Evolutionary conservation across 2,113 vertebrate genomes (phyloP).

Genomic region (Antennarius striatus): DNA sequence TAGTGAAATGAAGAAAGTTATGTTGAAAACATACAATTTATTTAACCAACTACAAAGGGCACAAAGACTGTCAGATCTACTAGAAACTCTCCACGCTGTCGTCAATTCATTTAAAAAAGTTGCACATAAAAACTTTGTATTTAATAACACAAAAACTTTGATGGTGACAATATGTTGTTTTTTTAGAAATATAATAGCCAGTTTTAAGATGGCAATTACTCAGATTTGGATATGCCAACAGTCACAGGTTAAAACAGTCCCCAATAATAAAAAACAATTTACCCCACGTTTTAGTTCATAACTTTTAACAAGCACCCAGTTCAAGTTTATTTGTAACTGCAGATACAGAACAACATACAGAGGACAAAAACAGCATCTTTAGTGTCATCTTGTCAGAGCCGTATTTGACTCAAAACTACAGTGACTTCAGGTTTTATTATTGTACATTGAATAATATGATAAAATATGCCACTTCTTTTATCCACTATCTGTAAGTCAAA

Average conservation of each 20-base stretch:
- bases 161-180: too few relatives aligned
- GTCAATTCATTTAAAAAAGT: too few relatives aligned
- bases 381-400: neutral
- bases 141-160: too few relatives aligned
- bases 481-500: neutral
- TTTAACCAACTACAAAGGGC: too few relatives aligned
- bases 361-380: constrained; percentile 7
- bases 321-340: constrained; percentile 5
- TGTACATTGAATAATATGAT: neutral
- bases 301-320: constrained; percentile 9
- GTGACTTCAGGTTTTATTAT: neutral
- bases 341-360: constrained; percentile 5
- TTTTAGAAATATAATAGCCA: too few relatives aligned
- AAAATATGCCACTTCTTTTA: neutral
- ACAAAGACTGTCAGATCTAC: too few relatives aligned
- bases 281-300: neutral
- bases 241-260: constrained; percentile 3
- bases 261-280: neutral
- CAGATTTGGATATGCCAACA: too few relatives aligned
- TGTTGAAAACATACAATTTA: too few relatives aligned
- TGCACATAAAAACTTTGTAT: too few relatives aligned
- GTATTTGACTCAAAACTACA: neutral
- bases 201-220: too few relatives aligned
- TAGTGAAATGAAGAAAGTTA: too few relatives aligned
- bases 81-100: too few relatives aligned